Base-by-base conservation (phyloP, 2,888 invertebrate species). In the Apeira syringaria region DNA sequence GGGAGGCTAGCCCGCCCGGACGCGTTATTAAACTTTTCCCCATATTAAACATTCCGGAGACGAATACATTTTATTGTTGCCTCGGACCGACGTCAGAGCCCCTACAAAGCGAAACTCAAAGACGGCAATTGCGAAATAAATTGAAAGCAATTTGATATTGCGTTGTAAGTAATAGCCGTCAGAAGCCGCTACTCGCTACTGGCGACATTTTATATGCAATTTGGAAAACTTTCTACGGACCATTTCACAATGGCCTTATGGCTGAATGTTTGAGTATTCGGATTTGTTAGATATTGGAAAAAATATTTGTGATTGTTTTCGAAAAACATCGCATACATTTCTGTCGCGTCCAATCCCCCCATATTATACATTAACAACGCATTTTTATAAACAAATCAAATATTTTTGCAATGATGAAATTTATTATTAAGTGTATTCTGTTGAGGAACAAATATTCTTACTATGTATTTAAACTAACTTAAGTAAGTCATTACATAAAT, bases 11-110 rank as follows among this genome's bases (percentile, higher is more conserved):
- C 68, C 68, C 71, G 77, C 74, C 50, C 85, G 85, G 88, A 83
- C 88, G 88, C 89, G 88, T 88, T 89, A 89, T 89, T 89, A 89
- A 88, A 90, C 89, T 90, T 90, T 90, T 90, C 90, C 90, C 90
- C 90, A 90, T 90, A 90, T 90, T 90, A 90, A 90, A 90, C 90
- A 90, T 90, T 90, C 90, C 90, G 85, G 85, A 87, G 86, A 89
- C 90, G 90, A 90, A 90, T 90, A 90, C 89, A 90, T 89, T 88
- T 90, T 88, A 90, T 89, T 89, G 89, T 88, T 86, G 89, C 85
- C 84, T 85, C 83, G 86, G 86, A 86, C 88, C 87, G 87, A 77
- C 88, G 87, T 88, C 88, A 86, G 86, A 87, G 85, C 82, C 80
- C 85, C 86, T 85, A 87, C 88, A 88, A 88, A 89, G 88, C 86